Conservation (phyloP, 53 echinoderm and acorn worm genomes). For the Pentamera pediparva region DNA sequence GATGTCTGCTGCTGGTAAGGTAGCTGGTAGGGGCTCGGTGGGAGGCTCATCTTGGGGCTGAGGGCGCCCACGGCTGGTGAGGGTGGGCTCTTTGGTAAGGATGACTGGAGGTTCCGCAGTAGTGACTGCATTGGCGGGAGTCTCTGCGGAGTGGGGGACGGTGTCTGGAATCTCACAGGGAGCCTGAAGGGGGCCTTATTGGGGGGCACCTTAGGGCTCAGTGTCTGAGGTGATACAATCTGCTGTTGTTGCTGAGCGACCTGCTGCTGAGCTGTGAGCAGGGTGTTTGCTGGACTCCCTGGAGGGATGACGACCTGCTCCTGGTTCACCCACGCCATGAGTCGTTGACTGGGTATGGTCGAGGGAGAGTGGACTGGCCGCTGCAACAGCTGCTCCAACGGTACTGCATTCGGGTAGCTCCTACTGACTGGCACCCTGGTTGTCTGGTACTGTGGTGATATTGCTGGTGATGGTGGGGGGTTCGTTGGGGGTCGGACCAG, state of each 20-base stretch:
- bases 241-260: constrained; percentile 25
- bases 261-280: constrained; percentile 38
- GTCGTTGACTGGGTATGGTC: constrained; percentile 29
- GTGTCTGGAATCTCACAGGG: constrained; percentile 16
- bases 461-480: constrained; percentile 20
- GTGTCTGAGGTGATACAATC: background rate
- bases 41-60: background rate
- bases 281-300: constrained; percentile 16
- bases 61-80: constrained; percentile 12
- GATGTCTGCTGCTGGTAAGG: background rate
- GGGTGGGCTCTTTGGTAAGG: constrained; percentile 16
- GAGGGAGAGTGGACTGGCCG: constrained; percentile 26
- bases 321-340: constrained; percentile 20
- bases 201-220: background rate
- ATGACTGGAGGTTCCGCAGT: constrained; percentile 1
- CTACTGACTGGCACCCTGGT: background rate
- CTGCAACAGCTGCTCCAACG: constrained; percentile 22
- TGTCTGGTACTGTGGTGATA: constrained; percentile 11
- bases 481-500: constrained; percentile 24
- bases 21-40: background rate
- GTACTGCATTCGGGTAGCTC: background rate
- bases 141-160: constrained; percentile 28
- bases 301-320: background rate
- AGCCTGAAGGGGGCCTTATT: constrained; percentile 27
- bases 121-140: constrained; percentile 40